Evolutionary conservation across 1,140 invertebrate genomes (phyloP).

Genomic region (Plectus sambesii): DNA sequence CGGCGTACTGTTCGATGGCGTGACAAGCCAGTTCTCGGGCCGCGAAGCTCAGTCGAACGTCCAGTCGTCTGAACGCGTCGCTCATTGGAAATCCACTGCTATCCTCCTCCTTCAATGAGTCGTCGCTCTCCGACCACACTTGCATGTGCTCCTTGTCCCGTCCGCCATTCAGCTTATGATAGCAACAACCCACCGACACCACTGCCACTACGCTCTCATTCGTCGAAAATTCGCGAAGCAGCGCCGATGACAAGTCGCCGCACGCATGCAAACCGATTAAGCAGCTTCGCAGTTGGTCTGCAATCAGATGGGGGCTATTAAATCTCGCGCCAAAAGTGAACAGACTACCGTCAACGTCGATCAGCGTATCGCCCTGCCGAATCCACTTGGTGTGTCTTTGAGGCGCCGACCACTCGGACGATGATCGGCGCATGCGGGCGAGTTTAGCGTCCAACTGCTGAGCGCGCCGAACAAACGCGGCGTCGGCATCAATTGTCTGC

Average conservation of each 20-base stretch:
- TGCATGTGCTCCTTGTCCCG: constrained; percentile 24
- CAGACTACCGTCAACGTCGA: constrained; percentile 18
- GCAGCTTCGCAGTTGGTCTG: constrained; percentile 9
- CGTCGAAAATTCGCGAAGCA: constrained; percentile 26
- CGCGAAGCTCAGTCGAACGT: constrained; percentile 23
- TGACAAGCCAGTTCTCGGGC: constrained; percentile 32
- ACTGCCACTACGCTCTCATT: constrained; percentile 13
- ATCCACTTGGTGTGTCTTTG: constrained; percentile 8
- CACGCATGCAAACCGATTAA: constrained; percentile 34
- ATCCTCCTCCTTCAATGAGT: not conserved
- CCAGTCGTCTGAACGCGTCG: constrained; percentile 5
- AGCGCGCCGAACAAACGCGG: constrained; percentile 13
- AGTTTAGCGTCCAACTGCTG: constrained; percentile 15
- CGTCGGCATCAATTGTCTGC: constrained; percentile 24
- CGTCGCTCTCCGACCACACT: constrained; percentile 6
- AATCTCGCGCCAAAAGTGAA: constrained; percentile 9
- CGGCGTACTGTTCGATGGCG: constrained; percentile 20
- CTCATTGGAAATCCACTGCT: constrained; percentile 32
- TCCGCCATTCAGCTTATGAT: constrained; percentile 37
- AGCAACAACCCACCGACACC: constrained; percentile 34
- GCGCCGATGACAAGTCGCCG: constrained; percentile 31
- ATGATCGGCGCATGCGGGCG: not conserved
- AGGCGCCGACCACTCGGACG: not conserved
- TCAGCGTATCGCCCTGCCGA: constrained; percentile 1
- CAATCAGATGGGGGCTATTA: constrained; percentile 7